A percentile compares a stretch with the other conserved stretches of the same genome.
phyloP scores from a whole-genome alignment of 2,888 invertebrate species.

The Kryphioiulus occultus region DNA sequence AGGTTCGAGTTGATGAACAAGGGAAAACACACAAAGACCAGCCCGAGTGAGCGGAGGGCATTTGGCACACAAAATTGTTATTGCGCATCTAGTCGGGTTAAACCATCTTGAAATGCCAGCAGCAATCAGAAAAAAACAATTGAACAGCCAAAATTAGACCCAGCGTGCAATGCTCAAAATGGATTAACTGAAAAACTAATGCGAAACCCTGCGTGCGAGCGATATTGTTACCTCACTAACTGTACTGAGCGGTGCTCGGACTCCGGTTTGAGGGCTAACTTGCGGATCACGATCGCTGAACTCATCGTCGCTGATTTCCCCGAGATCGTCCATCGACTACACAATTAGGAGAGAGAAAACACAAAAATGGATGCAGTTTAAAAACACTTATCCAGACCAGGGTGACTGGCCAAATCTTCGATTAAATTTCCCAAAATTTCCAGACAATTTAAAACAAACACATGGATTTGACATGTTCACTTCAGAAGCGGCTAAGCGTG shows the following conservation, averaged over 20 bases:
- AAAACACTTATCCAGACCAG: no score
- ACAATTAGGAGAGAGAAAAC: not conserved
- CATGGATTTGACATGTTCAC: no score
- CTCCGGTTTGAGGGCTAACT: not conserved
- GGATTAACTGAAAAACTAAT: not conserved
- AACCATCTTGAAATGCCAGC: not conserved
- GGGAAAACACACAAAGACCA: not conserved
- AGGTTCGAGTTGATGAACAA: not conserved
- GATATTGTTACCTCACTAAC: slow-evolving; percentile 48
- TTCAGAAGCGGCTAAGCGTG: no score
- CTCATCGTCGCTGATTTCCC: slow-evolving; percentile 45
- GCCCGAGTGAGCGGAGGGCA: not conserved
- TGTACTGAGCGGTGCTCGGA: slow-evolving; percentile 45
- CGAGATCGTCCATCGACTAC: slow-evolving; percentile 46
- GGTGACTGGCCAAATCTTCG: no score
- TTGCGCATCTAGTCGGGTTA: not conserved
- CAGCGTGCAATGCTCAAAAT: no score
- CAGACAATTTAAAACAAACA: no score
- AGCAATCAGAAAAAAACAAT: slow-evolving; percentile 15
- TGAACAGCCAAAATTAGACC: not conserved
- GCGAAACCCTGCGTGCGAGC: not conserved
- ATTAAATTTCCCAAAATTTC: no score
- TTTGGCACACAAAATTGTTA: slow-evolving; percentile 30
- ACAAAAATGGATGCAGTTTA: not conserved
- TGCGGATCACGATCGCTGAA: slow-evolving; percentile 25